Base-by-base conservation (phyloP, 1,140 invertebrate species). In the Lasioglossum baleicum region DNA sequence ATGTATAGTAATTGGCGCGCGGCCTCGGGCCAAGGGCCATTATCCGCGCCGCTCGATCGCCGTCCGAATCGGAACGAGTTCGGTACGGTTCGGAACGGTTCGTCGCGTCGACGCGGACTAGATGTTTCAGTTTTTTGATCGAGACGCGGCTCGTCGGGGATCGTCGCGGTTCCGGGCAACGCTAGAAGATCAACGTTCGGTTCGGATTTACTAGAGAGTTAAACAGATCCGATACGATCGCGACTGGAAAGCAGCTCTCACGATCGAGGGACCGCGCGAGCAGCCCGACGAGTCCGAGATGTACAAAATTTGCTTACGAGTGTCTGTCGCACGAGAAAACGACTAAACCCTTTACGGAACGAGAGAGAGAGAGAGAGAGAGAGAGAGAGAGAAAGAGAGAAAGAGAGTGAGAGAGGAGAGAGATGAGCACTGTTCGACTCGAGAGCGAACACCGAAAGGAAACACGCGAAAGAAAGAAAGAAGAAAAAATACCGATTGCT, bases 1-100 rank as follows among this genome's bases (percentile, higher is more conserved):
- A 93, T 92, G 92, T 92, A 93, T 92, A 92, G 92, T 92, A 92
- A 91, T 91, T 92, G 87, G 84, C 89, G 89, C 89, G 87, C 61
- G 74, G 67, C 74, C 70, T 75, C 60, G 70, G 42, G 72, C 56
- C 81, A 63, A 42, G 63, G 61, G 51, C 74, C 74, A 68, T 22
- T 35, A 26, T 58, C 65, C 73, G n/a, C 73, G 48, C 58, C 48
- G 48, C 5, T 56, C 67, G 67, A 69, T 69, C 67, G 51, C 4
- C 67, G 51, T 15, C 17, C 17, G 35, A 3, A 22, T 56, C 44
- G 67, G 15, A 35, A 35, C 1, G 3, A 35, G 35, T 35, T 35
- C 35, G 5, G 35, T 2, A 35, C 26, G 35, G 10, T 11, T 35
- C 44, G 51, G 51, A 53, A 6, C 26, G 26, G 6, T 35, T 35